phyloP scores from a whole-genome alignment of 2,888 invertebrate genomes.

The Melolontha melolontha region DNA sequence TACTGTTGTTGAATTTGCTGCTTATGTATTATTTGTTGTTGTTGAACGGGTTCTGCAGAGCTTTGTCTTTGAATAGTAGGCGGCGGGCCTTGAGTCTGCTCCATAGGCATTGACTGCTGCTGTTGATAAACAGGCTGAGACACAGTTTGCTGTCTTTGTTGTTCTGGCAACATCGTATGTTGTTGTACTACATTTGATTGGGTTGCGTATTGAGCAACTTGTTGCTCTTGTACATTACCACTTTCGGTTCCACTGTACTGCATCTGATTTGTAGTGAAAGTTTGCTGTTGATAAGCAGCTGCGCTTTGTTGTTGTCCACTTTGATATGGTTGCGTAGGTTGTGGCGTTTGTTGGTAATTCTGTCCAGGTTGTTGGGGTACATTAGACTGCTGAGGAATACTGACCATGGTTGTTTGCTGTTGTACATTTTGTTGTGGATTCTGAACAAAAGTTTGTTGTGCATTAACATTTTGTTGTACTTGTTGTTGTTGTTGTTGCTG shows the following conservation, averaged over 20 bases:
- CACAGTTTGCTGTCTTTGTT: conserved; percentile 43
- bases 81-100: conserved; percentile 40
- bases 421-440: conserved; percentile 60
- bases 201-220: conserved; percentile 50
- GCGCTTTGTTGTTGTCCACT: conserved; percentile 57
- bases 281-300: conserved; percentile 48
- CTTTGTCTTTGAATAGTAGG: conserved; percentile 48
- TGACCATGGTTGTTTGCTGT: conserved; percentile 65
- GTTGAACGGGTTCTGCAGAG: conserved; percentile 51
- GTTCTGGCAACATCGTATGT: conserved; percentile 61
- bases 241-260: conserved; percentile 33
- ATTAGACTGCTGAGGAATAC: conserved; percentile 65
- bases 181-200: conserved; percentile 46
- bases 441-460: conserved; percentile 54
- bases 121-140: conserved; percentile 42
- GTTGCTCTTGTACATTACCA: conserved; percentile 50
- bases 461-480: conserved; percentile 43
- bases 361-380: conserved; percentile 45
- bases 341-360: conserved; percentile 39
- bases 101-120: conserved; percentile 44
- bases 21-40: conserved; percentile 59
- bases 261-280: conserved; percentile 60
- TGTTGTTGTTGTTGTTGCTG: conserved; percentile 46
- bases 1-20: conserved; percentile 58
- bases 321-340: conserved; percentile 33